phyloP scores from a whole-genome alignment of 1,140 invertebrate genomes.

The Coelopa frigida region DNA sequence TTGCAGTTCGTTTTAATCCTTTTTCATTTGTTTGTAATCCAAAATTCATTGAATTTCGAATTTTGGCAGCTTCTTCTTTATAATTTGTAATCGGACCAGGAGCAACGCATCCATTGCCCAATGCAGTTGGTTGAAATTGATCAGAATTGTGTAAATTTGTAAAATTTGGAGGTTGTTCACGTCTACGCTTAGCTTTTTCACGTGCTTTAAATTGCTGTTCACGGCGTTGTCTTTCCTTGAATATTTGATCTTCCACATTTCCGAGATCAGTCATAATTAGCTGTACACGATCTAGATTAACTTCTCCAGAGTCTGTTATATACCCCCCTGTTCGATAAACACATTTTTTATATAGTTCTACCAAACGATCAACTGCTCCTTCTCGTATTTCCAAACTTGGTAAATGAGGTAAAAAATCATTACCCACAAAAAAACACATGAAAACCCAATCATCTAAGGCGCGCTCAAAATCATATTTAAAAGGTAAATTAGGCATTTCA shows the following conservation, averaged over 20 bases:
- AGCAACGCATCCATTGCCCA: conserved; percentile 47
- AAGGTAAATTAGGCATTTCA: conserved; percentile 88
- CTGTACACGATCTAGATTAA: conserved; percentile 87
- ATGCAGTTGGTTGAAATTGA: conserved; percentile 62
- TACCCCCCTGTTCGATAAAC: conserved; percentile 93
- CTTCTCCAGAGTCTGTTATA: conserved; percentile 89
- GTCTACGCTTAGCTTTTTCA: conserved; percentile 62
- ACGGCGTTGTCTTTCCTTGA: conserved; percentile 80
- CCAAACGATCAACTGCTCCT: conserved; percentile 91
- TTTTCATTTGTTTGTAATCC: conserved; percentile 10
- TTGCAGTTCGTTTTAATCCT: conserved; percentile 44
- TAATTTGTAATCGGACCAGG: conserved; percentile 42
- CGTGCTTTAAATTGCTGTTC: conserved; percentile 75
- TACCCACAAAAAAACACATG: conserved; percentile 99
- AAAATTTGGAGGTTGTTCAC: conserved; percentile 39
- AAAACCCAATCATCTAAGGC: conserved; percentile 99
- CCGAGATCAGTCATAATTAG: conserved; percentile 91
- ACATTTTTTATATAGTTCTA: conserved; percentile 90
- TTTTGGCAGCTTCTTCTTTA: conserved; percentile 62
- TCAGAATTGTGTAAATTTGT: conserved; percentile 44
- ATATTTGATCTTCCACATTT: conserved; percentile 95
- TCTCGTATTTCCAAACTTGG: conserved; percentile 98
- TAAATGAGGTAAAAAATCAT: conserved; percentile 98
- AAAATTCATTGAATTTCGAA: conserved; percentile 49
- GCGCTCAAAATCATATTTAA: conserved; percentile 79